Evolutionary conservation across 30 jellyfish, hydroid and myxozoan species (phyloP), one percentile per base, ranked within the genome.

Genomic region (Rhopilema esculentum): DNA sequence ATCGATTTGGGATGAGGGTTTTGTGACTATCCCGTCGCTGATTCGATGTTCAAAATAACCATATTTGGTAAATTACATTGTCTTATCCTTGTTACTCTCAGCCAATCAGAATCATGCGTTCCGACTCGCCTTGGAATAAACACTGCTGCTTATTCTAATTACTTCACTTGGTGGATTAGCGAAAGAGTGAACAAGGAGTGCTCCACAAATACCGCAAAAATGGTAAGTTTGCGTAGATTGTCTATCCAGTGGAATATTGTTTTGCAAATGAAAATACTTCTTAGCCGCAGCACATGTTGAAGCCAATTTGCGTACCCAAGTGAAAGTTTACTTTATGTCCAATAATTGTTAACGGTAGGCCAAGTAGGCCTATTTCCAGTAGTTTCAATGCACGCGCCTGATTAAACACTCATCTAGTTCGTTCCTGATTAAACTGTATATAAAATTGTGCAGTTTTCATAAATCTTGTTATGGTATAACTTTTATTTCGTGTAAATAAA

Each of bases 11-110:
- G 57, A 40, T 2, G 57, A 40, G 57, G 57, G 57, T 40, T 40
- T 6, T 2, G 57, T 40, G 57, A 40, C 6, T 40, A 2, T 40
- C 57, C 57, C 6, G 57, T 40, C 57, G 88, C 77, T 75, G 78
- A 53, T 62, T 78, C 65, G 22, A 78, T 19, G 88, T 33, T 78
- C 40, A 69, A 80, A 80, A 80, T 30, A 29, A 20, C 90, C 90
- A 63, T 80, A 80, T 80, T 63, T 80, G 90, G 90, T 63, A 80
- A 65, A 80, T 80, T 72, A 24, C 31, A 80, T 80, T 80, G 90
- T 80, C 62, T 66, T 21, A 17, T 69, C 6, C 40, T 80, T 80
- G 90, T 80, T 66, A 20, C 16, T 16, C 26, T 32, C 51, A 66
- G 29, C 90, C 90, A 80, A 80, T 80, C 67, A 66, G 82, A 80